Conservation (phyloP, 2,888 invertebrate genomes). For the Tridacna crocea region DNA sequence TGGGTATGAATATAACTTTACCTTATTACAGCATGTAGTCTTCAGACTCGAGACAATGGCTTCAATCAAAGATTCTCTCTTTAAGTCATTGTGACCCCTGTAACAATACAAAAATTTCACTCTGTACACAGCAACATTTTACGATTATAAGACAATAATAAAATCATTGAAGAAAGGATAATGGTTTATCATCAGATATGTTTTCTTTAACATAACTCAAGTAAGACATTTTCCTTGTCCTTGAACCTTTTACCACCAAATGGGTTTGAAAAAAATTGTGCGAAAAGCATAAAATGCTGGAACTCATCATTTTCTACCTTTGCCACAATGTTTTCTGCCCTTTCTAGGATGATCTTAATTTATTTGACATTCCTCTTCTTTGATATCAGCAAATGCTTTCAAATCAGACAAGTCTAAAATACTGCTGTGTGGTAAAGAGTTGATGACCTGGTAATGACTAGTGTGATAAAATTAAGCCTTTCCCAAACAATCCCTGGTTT, state of each 20-base stretch:
- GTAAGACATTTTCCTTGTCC: too few species aligned
- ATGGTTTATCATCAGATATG: too few species aligned
- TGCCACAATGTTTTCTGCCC: neutral
- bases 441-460: neutral
- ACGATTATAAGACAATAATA: neutral
- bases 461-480: neutral
- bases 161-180: too few species aligned
- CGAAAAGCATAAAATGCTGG: too few species aligned
- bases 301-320: too few species aligned
- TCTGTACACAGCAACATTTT: too few species aligned
- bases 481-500: neutral
- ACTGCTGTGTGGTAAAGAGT: neutral
- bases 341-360: neutral
- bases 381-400: neutral
- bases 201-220: too few species aligned
- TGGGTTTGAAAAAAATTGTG: too few species aligned
- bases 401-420: neutral
- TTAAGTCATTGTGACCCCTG: conserved; percentile 59
- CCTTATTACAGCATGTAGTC: conserved; percentile 60
- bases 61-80: conserved; percentile 61
- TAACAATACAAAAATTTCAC: neutral
- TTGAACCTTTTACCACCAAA: too few species aligned
- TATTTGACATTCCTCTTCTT: too few species aligned
- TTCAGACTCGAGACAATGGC: conserved; percentile 56
- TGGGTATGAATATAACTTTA: conserved; percentile 26